A percentile compares a stretch with the other conserved stretches of the same genome.
Conservation (phyloP, 2,888 invertebrate genomes). For the Drosophila mimetica region DNA sequence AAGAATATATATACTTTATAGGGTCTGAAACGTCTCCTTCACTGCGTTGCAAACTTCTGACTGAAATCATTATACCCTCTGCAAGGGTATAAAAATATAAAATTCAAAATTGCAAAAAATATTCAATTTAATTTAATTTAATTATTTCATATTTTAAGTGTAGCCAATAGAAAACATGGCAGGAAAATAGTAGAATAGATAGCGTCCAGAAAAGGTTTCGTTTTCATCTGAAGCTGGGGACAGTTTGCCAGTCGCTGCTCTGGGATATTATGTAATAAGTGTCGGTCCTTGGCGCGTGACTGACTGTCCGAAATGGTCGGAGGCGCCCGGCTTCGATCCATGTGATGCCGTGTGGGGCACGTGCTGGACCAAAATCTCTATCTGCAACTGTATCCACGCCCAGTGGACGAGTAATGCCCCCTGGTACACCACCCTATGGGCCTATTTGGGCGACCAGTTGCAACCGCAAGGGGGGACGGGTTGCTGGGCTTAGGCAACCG, state of each 20-base stretch:
- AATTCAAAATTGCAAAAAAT: too few species aligned
- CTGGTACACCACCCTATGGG: not conserved
- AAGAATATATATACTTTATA: too few species aligned
- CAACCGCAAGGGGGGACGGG: not conserved
- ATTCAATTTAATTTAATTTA: too few species aligned
- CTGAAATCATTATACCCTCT: too few species aligned
- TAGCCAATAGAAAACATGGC: too few species aligned
- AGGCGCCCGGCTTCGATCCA: constrained; percentile 5
- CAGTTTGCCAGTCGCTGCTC: constrained; percentile 18
- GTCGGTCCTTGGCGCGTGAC: constrained; percentile 30
- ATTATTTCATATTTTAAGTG: too few species aligned
- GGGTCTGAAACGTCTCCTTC: too few species aligned
- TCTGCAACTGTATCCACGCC: constrained; percentile 1
- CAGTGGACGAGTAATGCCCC: not conserved
- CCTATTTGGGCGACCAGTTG: constrained; percentile 4
- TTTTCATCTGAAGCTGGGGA: not conserved
- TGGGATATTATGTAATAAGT: constrained; percentile 35
- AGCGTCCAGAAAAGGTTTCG: not conserved
- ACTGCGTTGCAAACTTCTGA: too few species aligned
- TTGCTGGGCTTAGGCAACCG: constrained; percentile 36
- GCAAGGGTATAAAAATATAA: too few species aligned
- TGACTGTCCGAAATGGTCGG: not conserved
- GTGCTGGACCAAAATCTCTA: constrained; percentile 22
- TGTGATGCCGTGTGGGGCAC: constrained; percentile 15
- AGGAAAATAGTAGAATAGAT: too few species aligned